Base-by-base conservation (phyloP, 2,113 vertebrate genomes). In the Serilophus lunatus region DNA sequence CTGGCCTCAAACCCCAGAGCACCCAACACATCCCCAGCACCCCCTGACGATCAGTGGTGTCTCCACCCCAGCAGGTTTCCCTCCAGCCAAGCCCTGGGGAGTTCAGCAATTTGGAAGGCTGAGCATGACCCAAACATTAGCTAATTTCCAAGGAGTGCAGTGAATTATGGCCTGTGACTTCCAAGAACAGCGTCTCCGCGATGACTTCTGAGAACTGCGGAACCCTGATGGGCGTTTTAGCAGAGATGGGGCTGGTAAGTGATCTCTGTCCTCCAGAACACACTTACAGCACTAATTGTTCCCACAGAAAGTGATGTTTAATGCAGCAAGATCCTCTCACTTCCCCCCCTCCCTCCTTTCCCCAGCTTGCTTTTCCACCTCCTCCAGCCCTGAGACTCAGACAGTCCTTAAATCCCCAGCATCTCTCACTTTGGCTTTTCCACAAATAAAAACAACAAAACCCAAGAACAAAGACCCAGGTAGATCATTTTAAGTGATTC, bases 241-340 rank as follows among this genome's bases (percentile, higher is more conserved):
- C 97, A 47, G 89, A 95, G 97, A 95, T 88, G 97, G 93, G 93
- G 84, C 96, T 97, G 94, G 94, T 97, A 97, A 98, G 98, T 97
- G 97, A 98, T 97, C 96, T 97, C 78, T 35, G 93, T 94, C 94
- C 82, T 97, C 97, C 95, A 97, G 97, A 97, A 97, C 75, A 98
- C 95, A 97, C 97, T 98, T 97, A 97, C 96, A 54, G 96, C 97
- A 93, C 97, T 98, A 98, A 98, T 98, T 98, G 97, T 98, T 97
- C 96, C 97, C 97, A 97, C 97, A 96, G 97, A 96, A 97, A 98
- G 94, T 98, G 97, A 94, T 97, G 89, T 96, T 97, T 98, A 98
- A 97, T 97, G 97, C 95, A 92, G 95, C 82, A 71, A 95, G 96
- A 72, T 94, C 93, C 95, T 95, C 93, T 96, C 94, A 54, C 84